These are phyloP conservation scores for Trachelus tabidus DNA, from an alignment of 2,888 invertebrate species.

Conservation along the genomic window DNA sequence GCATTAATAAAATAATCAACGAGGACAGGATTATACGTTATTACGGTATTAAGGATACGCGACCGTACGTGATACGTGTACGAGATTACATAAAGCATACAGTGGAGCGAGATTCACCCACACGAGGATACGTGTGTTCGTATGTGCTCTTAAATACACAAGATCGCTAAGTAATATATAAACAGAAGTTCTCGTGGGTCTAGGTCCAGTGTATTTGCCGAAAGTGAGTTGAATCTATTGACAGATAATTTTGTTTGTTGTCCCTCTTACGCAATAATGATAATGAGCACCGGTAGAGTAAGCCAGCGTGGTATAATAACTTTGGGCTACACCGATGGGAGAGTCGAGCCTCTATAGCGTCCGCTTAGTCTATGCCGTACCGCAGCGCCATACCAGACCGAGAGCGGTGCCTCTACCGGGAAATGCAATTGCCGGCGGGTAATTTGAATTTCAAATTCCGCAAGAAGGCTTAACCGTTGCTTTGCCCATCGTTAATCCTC, in stretches of 20 bases:
- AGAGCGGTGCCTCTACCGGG: conserved; percentile 2
- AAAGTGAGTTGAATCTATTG: conserved; percentile 31
- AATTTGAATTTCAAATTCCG: conserved; percentile 40
- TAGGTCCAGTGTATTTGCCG: conserved; percentile 28
- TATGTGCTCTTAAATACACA: neutral
- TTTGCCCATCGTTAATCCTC: neutral
- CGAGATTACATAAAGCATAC: neutral
- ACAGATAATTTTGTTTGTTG: neutral
- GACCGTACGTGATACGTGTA: neutral
- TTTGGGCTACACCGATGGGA: neutral
- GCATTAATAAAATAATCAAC: neutral
- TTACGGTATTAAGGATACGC: neutral
- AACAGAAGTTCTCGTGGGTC: neutral
- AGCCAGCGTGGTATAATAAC: neutral
- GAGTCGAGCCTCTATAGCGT: neutral
- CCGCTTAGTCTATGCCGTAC: neutral
- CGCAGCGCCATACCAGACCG: neutral
- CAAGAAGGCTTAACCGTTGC: neutral
- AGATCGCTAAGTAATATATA: neutral
- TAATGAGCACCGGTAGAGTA: neutral
- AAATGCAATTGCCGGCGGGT: conserved; percentile 22
- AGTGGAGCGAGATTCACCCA: neutral
- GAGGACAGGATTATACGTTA: neutral
- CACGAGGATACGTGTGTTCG: neutral
- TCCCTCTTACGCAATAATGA: neutral